Percentiles rank a stretch among this genome's conserved stretches.
Conservation (phyloP, 2,797 vertebrate genomes). For the Manis javanica region DNA sequence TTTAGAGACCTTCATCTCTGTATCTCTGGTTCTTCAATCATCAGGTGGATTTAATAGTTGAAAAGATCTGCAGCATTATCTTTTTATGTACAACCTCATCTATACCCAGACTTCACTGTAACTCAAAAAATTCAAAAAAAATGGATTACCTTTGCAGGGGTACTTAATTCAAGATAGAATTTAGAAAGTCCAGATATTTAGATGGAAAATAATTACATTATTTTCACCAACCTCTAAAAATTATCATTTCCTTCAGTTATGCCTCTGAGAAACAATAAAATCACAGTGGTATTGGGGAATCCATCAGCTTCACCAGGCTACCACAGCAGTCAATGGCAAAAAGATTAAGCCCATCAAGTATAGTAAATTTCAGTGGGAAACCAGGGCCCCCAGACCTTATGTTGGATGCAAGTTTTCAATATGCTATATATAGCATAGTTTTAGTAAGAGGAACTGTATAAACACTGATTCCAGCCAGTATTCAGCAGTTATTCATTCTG, state of each 20-base stretch:
- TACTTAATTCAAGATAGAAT: slow-evolving; percentile 36
- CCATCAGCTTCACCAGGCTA: background rate
- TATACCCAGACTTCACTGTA: background rate
- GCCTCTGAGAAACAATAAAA: background rate
- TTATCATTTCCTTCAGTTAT: background rate
- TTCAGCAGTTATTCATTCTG: background rate
- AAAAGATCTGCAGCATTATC: background rate
- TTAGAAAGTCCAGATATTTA: background rate
- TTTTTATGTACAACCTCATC: background rate
- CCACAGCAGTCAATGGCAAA: background rate
- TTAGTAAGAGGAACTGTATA: background rate
- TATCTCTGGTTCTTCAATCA: background rate
- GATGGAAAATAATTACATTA: background rate
- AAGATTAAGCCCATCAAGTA: background rate
- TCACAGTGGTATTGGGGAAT: background rate
- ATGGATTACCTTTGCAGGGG: background rate
- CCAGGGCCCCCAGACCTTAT: background rate
- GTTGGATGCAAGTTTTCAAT: background rate
- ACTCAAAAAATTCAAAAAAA: background rate
- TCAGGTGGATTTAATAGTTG: background rate
- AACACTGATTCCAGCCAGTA: background rate
- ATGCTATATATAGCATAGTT: background rate
- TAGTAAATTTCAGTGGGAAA: background rate
- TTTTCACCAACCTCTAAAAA: slow-evolving; percentile 3
- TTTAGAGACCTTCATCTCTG: background rate